These are phyloP conservation scores for Callocephalon fimbriatum DNA, from an alignment of 2,113 vertebrate species.

Conservation along the genomic window DNA sequence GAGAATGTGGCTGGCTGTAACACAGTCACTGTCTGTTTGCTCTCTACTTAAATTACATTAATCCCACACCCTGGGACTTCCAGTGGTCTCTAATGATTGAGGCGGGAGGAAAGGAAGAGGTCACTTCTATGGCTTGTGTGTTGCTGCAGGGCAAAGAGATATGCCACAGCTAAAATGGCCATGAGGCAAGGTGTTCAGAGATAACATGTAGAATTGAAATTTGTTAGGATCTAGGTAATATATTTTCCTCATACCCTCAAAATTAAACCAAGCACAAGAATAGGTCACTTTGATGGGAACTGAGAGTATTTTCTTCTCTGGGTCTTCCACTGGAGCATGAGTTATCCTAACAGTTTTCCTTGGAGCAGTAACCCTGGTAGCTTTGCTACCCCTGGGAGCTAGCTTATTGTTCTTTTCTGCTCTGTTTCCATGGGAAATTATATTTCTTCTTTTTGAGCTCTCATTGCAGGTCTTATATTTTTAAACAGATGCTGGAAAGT, in stretches of 20 bases:
- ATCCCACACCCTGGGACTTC: not conserved
- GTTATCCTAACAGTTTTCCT: not conserved
- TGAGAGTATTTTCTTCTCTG: not conserved
- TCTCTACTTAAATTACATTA: not conserved
- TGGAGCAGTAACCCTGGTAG: rapidly evolving
- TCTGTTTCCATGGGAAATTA: not conserved
- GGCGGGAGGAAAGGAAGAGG: not conserved
- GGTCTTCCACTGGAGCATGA: not conserved
- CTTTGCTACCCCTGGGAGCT: not conserved
- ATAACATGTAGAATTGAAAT: not conserved
- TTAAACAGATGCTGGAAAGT: not conserved
- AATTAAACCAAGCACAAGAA: not conserved
- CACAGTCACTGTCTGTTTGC: not conserved
- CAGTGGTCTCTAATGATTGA: not conserved
- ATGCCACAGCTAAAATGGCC: not conserved
- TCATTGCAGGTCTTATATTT: not conserved
- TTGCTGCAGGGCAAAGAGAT: not conserved
- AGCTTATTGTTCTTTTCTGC: not conserved
- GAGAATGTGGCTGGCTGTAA: not conserved
- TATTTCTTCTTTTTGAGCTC: not conserved
- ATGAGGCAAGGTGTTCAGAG: not conserved
- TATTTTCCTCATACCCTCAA: not conserved
- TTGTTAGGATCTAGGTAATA: not conserved
- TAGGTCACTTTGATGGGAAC: not conserved
- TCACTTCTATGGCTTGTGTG: not conserved